Evolutionary conservation across 2,113 vertebrate species (phyloP).

Genomic region (Perca schrenkii): DNA sequence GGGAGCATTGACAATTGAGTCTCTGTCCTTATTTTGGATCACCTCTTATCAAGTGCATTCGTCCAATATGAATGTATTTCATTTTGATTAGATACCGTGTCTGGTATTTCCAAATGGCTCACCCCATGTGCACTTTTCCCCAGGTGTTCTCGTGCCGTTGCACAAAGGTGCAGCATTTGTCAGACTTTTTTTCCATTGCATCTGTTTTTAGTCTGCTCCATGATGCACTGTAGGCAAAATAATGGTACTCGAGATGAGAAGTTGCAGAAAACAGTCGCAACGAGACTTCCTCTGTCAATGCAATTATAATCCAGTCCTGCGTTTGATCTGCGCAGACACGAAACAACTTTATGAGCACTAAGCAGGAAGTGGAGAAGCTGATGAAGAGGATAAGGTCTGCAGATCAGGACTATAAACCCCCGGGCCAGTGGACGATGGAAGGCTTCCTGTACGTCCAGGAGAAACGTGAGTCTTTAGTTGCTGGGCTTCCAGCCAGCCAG

Average conservation of each 20-base stretch:
- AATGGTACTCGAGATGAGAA: constrained; percentile 7
- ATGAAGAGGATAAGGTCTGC: constrained; percentile 98
- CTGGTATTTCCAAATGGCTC: constrained; percentile 16
- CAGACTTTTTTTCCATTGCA: constrained; percentile 11
- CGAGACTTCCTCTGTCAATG: constrained; percentile 6
- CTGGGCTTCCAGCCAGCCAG: neutral
- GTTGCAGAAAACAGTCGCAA: neutral
- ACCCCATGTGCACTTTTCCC: constrained; percentile 1
- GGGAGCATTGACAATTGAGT: neutral
- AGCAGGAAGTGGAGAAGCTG: constrained; percentile 97
- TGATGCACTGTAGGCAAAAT: neutral
- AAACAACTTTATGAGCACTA: constrained; percentile 98
- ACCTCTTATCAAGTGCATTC: neutral
- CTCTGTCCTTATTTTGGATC: constrained; percentile 14
- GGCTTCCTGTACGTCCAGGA: constrained; percentile 97
- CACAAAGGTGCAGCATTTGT: constrained; percentile 27
- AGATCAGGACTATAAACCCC: constrained; percentile 94
- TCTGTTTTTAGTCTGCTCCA: constrained; percentile 1
- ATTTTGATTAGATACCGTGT: constrained; percentile 17
- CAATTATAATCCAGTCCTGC: constrained; percentile 13
- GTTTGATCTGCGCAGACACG: constrained; percentile 87
- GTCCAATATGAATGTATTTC: neutral
- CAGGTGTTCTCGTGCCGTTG: constrained; percentile 18
- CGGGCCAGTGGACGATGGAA: constrained; percentile 98
- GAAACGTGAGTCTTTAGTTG: constrained; percentile 90